Percentiles rank a stretch among this genome's conserved stretches.
These are phyloP conservation scores for Cossypha polioptera DNA, from an alignment of 2,797 vertebrate genomes.

Conservation along the genomic window DNA sequence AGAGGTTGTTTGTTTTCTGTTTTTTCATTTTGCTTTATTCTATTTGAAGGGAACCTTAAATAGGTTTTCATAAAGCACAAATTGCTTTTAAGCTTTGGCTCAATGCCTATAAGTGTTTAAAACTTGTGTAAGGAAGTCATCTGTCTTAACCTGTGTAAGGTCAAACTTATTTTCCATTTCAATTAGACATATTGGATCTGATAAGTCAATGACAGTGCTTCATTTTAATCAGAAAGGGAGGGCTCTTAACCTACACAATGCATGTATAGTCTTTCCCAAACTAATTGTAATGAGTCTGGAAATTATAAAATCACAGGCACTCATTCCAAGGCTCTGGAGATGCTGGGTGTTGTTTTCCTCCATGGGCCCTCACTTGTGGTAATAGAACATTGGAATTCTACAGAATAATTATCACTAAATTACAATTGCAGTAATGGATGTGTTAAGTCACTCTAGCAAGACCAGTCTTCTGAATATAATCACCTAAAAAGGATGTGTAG, in stretches of 20 bases:
- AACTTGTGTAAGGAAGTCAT: slow-evolving; percentile 66
- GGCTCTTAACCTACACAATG: slow-evolving; percentile 38
- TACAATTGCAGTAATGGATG: slow-evolving; percentile 67
- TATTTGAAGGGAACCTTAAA: slow-evolving; percentile 47
- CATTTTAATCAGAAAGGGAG: slow-evolving; percentile 54
- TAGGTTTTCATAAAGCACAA: slow-evolving; percentile 51
- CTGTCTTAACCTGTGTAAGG: slow-evolving; percentile 53
- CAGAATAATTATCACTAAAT: slow-evolving; percentile 68
- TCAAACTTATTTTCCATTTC: slow-evolving; percentile 67
- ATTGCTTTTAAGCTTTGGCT: slow-evolving; percentile 54
- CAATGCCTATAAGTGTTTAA: slow-evolving; percentile 51
- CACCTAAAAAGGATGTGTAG: slow-evolving; percentile 65
- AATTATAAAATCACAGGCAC: slow-evolving; percentile 66
- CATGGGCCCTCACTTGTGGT: slow-evolving; percentile 33
- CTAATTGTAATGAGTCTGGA: slow-evolving; percentile 57
- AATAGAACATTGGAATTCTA: slow-evolving; percentile 57
- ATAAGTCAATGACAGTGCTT: slow-evolving; percentile 53
- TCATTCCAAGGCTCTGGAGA: slow-evolving; percentile 45
- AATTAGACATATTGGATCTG: slow-evolving; percentile 60
- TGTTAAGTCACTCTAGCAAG: slow-evolving; percentile 58
- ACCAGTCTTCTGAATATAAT: slow-evolving; percentile 64
- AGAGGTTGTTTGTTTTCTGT: not conserved
- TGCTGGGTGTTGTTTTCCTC: slow-evolving; percentile 10
- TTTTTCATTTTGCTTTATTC: not conserved
- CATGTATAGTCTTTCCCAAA: slow-evolving; percentile 47